These are phyloP conservation scores for Pseudochirops corinnae DNA, from an alignment of 2,797 vertebrate genomes.

Conservation along the genomic window DNA sequence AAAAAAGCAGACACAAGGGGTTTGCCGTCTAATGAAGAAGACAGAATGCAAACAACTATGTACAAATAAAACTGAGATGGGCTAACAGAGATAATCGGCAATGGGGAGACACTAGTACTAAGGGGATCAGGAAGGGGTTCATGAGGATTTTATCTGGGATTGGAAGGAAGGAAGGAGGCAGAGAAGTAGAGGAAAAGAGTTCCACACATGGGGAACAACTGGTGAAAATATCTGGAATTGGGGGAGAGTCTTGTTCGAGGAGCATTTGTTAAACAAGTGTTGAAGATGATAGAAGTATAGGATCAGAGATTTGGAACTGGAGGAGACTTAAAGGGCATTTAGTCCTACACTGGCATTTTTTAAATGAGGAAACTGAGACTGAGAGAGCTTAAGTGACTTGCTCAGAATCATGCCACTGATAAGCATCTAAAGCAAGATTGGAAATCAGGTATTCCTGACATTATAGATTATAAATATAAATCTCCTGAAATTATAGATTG, in stretches of 20 bases:
- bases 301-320: no score
- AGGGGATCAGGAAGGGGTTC: background rate
- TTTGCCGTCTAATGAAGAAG: background rate
- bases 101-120: background rate
- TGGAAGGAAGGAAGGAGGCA: background rate
- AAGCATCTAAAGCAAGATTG: background rate
- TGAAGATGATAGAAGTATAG: background rate
- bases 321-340: background rate
- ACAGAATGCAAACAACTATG: background rate
- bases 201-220: background rate
- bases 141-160: background rate
- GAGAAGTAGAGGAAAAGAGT: background rate
- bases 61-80: background rate
- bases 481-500: background rate
- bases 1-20: background rate
- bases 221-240: background rate
- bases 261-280: background rate
- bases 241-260: background rate
- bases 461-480: background rate
- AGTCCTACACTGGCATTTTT: background rate
- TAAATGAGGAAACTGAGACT: background rate
- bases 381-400: background rate
- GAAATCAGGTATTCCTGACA: background rate
- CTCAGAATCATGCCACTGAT: background rate
- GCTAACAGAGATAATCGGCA: background rate